Evolutionary conservation across 2,113 vertebrate genomes (phyloP), one percentile per base, ranked within the genome.

Genomic region (Xiphophorus maculatus): DNA sequence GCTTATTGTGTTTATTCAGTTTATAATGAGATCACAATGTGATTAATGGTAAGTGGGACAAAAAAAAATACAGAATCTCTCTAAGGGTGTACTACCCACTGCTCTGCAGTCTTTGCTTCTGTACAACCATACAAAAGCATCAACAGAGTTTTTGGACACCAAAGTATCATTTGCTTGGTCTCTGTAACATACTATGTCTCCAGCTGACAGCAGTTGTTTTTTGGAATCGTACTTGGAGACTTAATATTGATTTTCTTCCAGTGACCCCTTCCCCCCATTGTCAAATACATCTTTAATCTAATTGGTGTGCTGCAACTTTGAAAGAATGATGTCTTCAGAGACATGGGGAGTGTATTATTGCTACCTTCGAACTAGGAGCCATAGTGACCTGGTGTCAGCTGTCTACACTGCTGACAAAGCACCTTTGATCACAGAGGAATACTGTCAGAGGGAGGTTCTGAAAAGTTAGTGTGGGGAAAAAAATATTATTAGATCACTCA

Each of bases 271-370:
- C 81, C 67, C 86, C 86, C 87, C 76, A 85, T 74, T 79, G 89
- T 90, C 88, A 93, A 90, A 89, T 89, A 90, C 81, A 86, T 87
- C 84, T 92, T 91, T 91, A 92, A 92, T 93, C 86, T 90, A 93
- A 92, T 92, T 90, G 90, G 71, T 29, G 76, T 65, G 73, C 29
- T 44, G 83, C 69, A 92, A 89, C 81, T 91, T 87, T 82, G 67
- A 69, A 60, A 71, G 77, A 88, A 75, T 71, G 77, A 81, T 82
- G 78, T 82, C 86, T 83, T 66, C 79, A 72, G 88, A 89, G 88
- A 90, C 80, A 76, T 68, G 83, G 74, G 77, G 88, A 91, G 81
- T 90, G 84, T 87, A 76, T 86, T 88, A 90, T 84, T 90, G 81
- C 84, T 86, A 75, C 82, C 89, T 88, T 89, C 71, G 66, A 60